Base-by-base conservation (phyloP, 2,797 vertebrate species). In the Ctenosaura bakeri region DNA sequence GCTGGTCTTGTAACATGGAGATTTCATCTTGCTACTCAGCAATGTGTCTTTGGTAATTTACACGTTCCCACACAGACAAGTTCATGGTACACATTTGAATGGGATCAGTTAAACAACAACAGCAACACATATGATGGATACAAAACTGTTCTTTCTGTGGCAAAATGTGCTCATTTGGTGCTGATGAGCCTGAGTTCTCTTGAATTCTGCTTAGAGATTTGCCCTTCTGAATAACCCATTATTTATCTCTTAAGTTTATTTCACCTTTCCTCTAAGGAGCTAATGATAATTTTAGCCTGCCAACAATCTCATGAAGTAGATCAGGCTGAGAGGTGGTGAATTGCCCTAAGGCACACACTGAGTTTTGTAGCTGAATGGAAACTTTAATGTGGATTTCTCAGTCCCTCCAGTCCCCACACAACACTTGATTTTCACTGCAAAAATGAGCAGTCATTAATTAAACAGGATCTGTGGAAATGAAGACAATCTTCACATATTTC, bases 21-120 rank as follows among this genome's bases (percentile, higher is more conserved):
- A n/a, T 69, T 87, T 74, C 73, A 35, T 56, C 26, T 35, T 84
- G 81, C 74, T 78, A 8, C 35, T 78, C 81, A 71, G 73, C 54
- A 87, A 26, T 38, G 18, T 24, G 29, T 35, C 56, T 76, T 76
- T 52, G n/a, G 24, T 66, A 20, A 78, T 22, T 50, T 35, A n/a
- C 42, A n/a, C 38, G 20, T 12, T 66, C 46, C 38, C 35, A 59
- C 38, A 35, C 32, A 66, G 8, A 52, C 56, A 77, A 7, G 38
- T 66, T 26, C 59, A 66, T 20, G 1, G 38, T 62, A 32, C n/a
- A 59, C 32, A 78, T 32, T 56, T 78, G 6, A 46, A 83, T 78
- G n/a, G 64, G 78, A 14, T 12, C 26, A 46, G 18, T 76, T 56
- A 50, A 74, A 29, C 4, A 29, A 12, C 16, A 10, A 4, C 20